Conservation (phyloP, 2,113 vertebrate species). For the Anser cygnoides region DNA sequence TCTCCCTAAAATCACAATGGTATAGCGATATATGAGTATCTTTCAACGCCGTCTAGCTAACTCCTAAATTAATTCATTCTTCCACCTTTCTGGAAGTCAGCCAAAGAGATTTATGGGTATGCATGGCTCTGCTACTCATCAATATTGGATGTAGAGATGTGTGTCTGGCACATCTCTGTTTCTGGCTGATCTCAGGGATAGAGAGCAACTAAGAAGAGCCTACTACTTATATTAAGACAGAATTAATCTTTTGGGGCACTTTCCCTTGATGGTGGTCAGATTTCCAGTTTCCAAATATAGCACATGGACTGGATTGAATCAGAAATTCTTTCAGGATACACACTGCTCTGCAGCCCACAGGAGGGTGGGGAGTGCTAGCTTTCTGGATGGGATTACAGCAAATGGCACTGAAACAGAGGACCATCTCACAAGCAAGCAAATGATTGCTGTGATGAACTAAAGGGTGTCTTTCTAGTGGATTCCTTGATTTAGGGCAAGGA, state of each 20-base stretch:
- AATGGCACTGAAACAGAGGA: background rate
- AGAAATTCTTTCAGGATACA: background rate
- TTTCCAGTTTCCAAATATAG: conserved; percentile 5
- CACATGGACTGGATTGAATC: background rate
- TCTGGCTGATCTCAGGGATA: background rate
- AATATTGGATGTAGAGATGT: background rate
- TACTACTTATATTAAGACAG: background rate
- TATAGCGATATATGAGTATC: background rate
- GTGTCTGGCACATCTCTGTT: conserved; percentile 1
- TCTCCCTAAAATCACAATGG: background rate
- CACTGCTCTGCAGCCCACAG: background rate
- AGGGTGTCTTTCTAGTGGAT: background rate
- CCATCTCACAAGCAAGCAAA: background rate
- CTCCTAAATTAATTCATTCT: background rate
- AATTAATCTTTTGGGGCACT: background rate
- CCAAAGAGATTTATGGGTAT: background rate
- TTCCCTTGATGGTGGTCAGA: background rate
- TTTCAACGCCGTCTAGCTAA: background rate
- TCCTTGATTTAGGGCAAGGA: background rate
- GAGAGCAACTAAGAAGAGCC: background rate
- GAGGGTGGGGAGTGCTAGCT: background rate
- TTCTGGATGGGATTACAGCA: background rate
- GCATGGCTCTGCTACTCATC: background rate
- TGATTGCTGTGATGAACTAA: background rate
- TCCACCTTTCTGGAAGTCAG: background rate